These are phyloP conservation scores for Odontocerum albicorne DNA, from an alignment of 2,888 invertebrate species.

Conservation along the genomic window DNA sequence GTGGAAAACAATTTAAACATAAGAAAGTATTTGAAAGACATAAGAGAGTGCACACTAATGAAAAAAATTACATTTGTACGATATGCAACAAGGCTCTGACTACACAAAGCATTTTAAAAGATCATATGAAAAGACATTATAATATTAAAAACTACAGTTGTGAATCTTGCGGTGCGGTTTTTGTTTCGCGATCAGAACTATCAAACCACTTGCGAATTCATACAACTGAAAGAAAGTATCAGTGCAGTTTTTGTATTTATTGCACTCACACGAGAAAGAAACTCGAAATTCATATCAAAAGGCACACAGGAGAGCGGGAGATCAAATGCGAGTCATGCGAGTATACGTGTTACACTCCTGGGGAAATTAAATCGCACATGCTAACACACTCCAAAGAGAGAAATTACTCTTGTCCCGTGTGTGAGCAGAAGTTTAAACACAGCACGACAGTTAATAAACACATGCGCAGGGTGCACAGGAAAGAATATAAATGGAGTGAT, in stretches of 20 bases:
- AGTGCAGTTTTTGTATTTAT: conserved; percentile 2
- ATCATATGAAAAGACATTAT: conserved; percentile 51
- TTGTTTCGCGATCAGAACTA: conserved; percentile 52
- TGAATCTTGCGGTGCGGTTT: conserved; percentile 53
- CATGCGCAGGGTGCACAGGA: conserved; percentile 49
- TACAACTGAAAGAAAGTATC: conserved; percentile 8
- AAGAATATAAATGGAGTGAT: conserved; percentile 50
- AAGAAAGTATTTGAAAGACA: conserved; percentile 51
- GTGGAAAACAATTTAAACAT: conserved; percentile 57
- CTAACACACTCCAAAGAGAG: conserved; percentile 52
- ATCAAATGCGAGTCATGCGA: conserved; percentile 49
- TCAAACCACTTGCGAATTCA: conserved; percentile 50
- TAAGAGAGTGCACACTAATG: conserved; percentile 46
- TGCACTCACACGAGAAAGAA: no score
- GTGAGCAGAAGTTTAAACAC: conserved; percentile 49
- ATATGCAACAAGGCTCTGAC: conserved; percentile 51
- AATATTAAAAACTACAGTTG: conserved; percentile 53
- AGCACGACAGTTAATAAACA: conserved; percentile 54
- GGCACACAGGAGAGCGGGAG: conserved; percentile 50
- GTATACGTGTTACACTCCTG: conserved; percentile 46
- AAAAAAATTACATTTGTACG: conserved; percentile 44
- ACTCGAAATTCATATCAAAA: conserved; percentile 49
- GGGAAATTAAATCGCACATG: conserved; percentile 48
- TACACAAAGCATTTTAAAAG: conserved; percentile 48
- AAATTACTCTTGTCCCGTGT: conserved; percentile 49